These are phyloP conservation scores for Amiota mariae DNA, from an alignment of 2,888 invertebrate genomes.

Conservation along the genomic window DNA sequence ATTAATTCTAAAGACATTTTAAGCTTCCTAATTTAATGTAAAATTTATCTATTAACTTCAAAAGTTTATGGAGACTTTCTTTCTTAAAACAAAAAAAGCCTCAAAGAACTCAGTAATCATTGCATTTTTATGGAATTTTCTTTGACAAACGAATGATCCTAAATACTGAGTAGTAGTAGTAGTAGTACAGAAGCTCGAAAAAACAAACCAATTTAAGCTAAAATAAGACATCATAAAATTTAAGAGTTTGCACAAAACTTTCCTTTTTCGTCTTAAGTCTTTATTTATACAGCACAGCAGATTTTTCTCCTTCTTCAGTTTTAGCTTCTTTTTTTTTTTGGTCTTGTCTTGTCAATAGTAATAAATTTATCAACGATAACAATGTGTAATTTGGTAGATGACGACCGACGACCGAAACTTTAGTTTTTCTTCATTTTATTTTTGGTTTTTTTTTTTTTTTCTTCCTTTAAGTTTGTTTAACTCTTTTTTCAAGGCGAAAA, in stretches of 20 bases:
- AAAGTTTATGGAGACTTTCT: too few species aligned
- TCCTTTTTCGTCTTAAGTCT: constrained; percentile 10
- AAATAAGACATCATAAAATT: neutral
- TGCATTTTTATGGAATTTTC: too few species aligned
- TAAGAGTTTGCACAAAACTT: constrained; percentile 6
- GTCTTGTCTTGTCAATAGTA: neutral
- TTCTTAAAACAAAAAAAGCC: too few species aligned
- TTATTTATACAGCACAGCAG: neutral
- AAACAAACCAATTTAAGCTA: too few species aligned
- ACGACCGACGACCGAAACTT: too few species aligned
- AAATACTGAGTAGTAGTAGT: too few species aligned
- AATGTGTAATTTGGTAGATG: constrained; percentile 56
- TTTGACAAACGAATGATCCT: too few species aligned
- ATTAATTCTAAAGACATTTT: too few species aligned
- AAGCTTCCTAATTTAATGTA: too few species aligned
- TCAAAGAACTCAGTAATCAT: too few species aligned
- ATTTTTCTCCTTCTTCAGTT: neutral
- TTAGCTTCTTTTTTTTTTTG: neutral
- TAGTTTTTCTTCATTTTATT: constrained; percentile 14
- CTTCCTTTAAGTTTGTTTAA: constrained; percentile 49
- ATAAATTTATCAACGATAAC: constrained; percentile 45
- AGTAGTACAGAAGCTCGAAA: too few species aligned
- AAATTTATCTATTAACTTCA: too few species aligned
- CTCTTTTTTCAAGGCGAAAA: constrained; percentile 49
- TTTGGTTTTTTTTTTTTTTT: constrained; percentile 50